Percentiles rank a stretch among this genome's conserved stretches.
Conservation (phyloP, 2,888 invertebrate species). For the Phaedon cochleariae region DNA sequence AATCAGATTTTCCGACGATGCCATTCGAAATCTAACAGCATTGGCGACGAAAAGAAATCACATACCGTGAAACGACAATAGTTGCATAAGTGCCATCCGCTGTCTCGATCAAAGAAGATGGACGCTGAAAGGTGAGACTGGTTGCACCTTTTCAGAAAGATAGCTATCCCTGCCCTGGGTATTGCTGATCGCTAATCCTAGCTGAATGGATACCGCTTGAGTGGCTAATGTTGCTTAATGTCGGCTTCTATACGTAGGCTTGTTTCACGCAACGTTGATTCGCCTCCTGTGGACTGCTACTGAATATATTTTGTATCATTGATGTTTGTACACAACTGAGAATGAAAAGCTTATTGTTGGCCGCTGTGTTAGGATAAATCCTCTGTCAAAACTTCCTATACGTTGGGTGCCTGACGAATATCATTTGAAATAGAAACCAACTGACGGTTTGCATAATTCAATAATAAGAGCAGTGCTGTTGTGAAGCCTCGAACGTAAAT, state of each 20-base stretch:
- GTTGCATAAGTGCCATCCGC: slow-evolving; percentile 40
- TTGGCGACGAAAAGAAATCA: slow-evolving; percentile 26
- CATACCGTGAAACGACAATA: slow-evolving; percentile 40
- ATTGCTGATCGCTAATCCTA: slow-evolving; percentile 30
- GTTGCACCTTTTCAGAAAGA: slow-evolving; percentile 38
- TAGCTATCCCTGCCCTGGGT: slow-evolving; percentile 18
- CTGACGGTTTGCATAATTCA: too few relatives aligned
- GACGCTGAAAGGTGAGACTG: slow-evolving; percentile 37
- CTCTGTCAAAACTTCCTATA: not conserved
- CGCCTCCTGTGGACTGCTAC: slow-evolving; percentile 34
- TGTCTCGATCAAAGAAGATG: slow-evolving; percentile 34
- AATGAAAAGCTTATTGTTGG: not conserved
- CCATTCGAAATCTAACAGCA: slow-evolving; percentile 27
- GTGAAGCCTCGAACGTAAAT: too few relatives aligned
- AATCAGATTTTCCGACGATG: slow-evolving; percentile 38
- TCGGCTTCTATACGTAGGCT: slow-evolving; percentile 50
- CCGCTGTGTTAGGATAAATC: not conserved
- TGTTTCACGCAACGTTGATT: slow-evolving; percentile 29
- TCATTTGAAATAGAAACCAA: too few relatives aligned
- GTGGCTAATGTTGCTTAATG: slow-evolving; percentile 57
- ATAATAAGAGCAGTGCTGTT: too few relatives aligned
- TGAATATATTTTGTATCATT: slow-evolving; percentile 13
- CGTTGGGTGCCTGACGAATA: too few relatives aligned
- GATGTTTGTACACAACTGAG: slow-evolving; percentile 8
- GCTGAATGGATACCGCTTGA: slow-evolving; percentile 49